phyloP scores from a whole-genome alignment of 2,113 vertebrate genomes.

The Gymnarchus niloticus region DNA sequence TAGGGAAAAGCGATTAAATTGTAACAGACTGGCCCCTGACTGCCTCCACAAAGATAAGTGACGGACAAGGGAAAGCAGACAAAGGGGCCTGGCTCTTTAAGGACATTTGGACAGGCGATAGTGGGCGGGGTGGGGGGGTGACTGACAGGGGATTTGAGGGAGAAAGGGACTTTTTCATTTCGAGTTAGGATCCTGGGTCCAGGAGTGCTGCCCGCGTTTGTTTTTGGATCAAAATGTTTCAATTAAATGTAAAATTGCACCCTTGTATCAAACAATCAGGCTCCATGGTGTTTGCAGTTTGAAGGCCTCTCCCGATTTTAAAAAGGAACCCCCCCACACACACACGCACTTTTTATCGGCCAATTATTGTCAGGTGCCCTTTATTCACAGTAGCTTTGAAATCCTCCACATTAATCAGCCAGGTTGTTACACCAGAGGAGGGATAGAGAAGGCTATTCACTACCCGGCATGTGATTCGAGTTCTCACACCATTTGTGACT shows the following conservation, averaged over 20 bases:
- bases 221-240: constrained; percentile 24
- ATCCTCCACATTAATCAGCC: constrained; percentile 55
- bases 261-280: constrained; percentile 51
- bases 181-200: constrained; percentile 47
- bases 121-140: constrained; percentile 26
- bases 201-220: constrained; percentile 41
- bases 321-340: constrained; percentile 36
- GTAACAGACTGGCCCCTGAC: constrained; percentile 23
- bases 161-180: constrained; percentile 41
- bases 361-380: constrained; percentile 59
- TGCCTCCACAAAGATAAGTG: constrained; percentile 20
- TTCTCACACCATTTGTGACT: constrained; percentile 41
- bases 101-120: background rate
- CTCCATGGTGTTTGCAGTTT: constrained; percentile 48
- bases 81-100: constrained; percentile 21
- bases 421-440: constrained; percentile 53
- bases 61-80: constrained; percentile 26
- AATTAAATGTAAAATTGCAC: constrained; percentile 24
- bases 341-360: constrained; percentile 44
- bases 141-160: constrained; percentile 18
- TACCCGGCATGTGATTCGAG: constrained; percentile 37
- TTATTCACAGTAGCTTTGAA: constrained; percentile 55
- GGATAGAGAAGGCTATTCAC: constrained; percentile 52
- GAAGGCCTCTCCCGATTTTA: constrained; percentile 47
- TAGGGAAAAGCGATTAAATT: constrained; percentile 37